Base-by-base conservation (phyloP, 1,140 invertebrate genomes). In the Cheumatopsyche charites region DNA sequence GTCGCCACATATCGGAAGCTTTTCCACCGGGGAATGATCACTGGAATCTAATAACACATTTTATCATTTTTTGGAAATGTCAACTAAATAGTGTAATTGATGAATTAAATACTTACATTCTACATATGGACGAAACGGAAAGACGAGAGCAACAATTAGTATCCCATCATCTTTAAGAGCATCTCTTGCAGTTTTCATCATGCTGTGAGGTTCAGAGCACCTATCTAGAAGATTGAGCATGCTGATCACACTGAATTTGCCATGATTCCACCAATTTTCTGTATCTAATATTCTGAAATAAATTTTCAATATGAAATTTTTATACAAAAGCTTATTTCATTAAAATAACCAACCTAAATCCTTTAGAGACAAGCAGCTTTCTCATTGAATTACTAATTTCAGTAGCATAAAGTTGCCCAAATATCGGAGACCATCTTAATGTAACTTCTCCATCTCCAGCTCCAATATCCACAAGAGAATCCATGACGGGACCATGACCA, bases 391-490 rank as follows among this genome's bases (percentile, higher is more conserved):
- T 80, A 0, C 94, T 96, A 73, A 95, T 90, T 83, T 98, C 96
- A 0, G 96, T 97, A 47, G 90, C 92, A 80, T 91, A 93, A 23
- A 93, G 88, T 17, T 87, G 80, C 15, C 85, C 77, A 80, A 93
- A 95, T 71, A 92, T 89, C 25, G 86, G 81, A 0, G 89, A 86
- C 79, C 95, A 89, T 62, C 90, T 86, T 15, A 88, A 82, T 21
- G 95, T 97, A 1, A 95, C 93, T 72, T 89, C 88, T 4, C 96
- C 96, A 84, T 98, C 95, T 0, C 96, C 96, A 7, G 96, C 95
- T 45, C 95, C 95, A 43, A 97, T 83, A 84, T 97, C 95, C 62
- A 97, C 83, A 42, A 97, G 75, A 7, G 85, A 78, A 68, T 85
- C 80, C 82, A 87, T 79, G 79, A 19, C 55, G 15, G 11, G 21